phyloP scores from a whole-genome alignment of 1,140 invertebrate species.

The Bombus soroeensis region DNA sequence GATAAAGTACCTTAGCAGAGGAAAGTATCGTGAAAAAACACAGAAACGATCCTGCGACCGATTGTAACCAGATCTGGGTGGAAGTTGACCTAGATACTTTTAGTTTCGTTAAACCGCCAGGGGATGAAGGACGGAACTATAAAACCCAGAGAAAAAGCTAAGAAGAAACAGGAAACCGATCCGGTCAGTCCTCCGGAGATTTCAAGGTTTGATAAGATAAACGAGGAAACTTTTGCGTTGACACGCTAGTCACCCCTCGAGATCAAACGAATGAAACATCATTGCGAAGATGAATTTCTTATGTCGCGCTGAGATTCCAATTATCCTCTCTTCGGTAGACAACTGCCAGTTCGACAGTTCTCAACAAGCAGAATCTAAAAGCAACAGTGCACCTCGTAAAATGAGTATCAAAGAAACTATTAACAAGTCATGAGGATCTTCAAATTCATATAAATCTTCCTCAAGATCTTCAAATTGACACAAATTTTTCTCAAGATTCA shows the following conservation, averaged over 20 bases:
- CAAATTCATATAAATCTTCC: too few species aligned
- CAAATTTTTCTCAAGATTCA: background rate
- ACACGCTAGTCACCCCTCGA: conserved; percentile 42
- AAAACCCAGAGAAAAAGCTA: conserved; percentile 19
- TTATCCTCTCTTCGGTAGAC: background rate
- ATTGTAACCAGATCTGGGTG: background rate
- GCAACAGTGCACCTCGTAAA: background rate
- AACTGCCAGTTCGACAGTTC: background rate
- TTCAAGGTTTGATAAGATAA: conserved; percentile 51
- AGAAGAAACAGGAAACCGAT: conserved; percentile 54
- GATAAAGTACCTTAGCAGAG: background rate
- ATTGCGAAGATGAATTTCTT: background rate
- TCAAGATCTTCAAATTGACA: too few species aligned
- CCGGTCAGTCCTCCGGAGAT: conserved; percentile 33
- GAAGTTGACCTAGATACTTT: conserved; percentile 46
- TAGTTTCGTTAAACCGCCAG: conserved; percentile 38
- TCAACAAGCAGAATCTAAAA: background rate
- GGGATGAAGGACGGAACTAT: background rate
- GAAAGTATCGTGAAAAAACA: background rate
- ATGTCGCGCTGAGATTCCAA: background rate
- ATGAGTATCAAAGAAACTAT: background rate
- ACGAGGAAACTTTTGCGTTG: conserved; percentile 56
- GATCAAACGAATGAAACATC: conserved; percentile 38
- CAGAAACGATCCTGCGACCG: background rate
- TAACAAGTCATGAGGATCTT: background rate